Base-by-base conservation (phyloP, 2,113 vertebrate genomes). In the Platysteira castanea region DNA sequence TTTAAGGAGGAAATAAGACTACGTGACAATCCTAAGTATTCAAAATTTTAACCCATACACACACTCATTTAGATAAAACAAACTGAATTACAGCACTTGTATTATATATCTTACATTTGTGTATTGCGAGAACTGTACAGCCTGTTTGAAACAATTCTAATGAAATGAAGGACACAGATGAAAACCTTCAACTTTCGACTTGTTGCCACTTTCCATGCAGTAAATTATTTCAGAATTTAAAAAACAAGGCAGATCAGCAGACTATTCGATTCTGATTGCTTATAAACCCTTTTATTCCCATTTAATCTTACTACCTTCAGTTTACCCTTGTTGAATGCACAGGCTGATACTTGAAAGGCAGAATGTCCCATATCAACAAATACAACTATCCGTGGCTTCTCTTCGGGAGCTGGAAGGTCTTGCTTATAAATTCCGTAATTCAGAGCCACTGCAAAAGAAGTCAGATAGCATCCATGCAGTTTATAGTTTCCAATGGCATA, bases 281-380 rank as follows among this genome's bases (percentile, higher is more conserved):
- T 28, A 65, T 13, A 42, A 60, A 71, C 2, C 13, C 26, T 65
- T 91, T 46, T 47, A 56, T 41, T 82, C 84, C n/a, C 14, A 65
- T 27, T 87, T 85, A 7, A 41, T 78, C 21, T 77, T 50, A 70
- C 63, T 97, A 99, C 98, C 98, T 98, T 98, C 57, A 98, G 70
- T 82, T 98, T 98, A 56, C 98, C 97, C 91, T 98, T 98, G 92
- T 98, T 98, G 92, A 99, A 99, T 13, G 98, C 98, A 95, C 98
- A 98, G 61, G 97, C 98, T 71, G 97, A 98, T 39, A 98, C 98
- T 94, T 99, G 98, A 92, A 98, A 98, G 27, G 98, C 97, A n/a
- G 98, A 98, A 91, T 98, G 98, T 19, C 98, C 98, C 98, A 98
- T 98, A 84, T 98, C 98, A 67, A 98, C 98, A 97, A 99, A 98